Conservation (phyloP, 2,888 invertebrate genomes). For the Drosophila buzzatii region DNA sequence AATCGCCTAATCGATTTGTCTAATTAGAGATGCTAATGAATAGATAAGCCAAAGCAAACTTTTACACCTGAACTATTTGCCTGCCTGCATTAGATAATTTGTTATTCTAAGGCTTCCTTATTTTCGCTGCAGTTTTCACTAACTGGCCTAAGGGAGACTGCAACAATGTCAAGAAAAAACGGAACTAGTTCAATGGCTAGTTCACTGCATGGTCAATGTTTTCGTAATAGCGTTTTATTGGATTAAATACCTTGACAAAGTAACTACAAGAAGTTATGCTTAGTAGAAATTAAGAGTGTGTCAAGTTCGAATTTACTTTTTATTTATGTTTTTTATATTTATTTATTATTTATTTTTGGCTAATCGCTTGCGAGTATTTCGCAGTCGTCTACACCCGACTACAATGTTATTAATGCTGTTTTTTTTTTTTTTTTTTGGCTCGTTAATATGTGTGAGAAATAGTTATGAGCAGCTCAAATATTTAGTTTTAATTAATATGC, state of each 20-base stretch:
- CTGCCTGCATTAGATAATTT: constrained; percentile 3
- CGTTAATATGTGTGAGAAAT: constrained; percentile 12
- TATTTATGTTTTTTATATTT: too few species aligned
- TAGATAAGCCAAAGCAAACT: constrained; percentile 33
- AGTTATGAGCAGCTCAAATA: neutral
- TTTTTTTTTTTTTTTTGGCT: neutral
- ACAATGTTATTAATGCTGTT: neutral
- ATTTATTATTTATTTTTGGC: too few species aligned
- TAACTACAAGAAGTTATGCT: neutral
- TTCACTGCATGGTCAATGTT: constrained; percentile 25
- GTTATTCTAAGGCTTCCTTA: neutral
- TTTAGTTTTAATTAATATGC: constrained; percentile 2
- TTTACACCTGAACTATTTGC: constrained; percentile 26
- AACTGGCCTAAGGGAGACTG: constrained; percentile 49
- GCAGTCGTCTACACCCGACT: neutral
- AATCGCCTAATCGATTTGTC: neutral
- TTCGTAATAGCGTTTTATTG: constrained; percentile 1
- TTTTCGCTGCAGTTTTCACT: constrained; percentile 21
- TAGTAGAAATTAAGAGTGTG: neutral
- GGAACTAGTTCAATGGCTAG: constrained; percentile 73
- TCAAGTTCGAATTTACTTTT: too few species aligned
- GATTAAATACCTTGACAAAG: neutral
- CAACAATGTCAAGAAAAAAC: constrained; percentile 33
- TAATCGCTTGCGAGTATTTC: neutral
- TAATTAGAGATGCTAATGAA: constrained; percentile 51